Conservation (phyloP, 2,797 vertebrate species). For the Paedocypris micromegethes region DNA sequence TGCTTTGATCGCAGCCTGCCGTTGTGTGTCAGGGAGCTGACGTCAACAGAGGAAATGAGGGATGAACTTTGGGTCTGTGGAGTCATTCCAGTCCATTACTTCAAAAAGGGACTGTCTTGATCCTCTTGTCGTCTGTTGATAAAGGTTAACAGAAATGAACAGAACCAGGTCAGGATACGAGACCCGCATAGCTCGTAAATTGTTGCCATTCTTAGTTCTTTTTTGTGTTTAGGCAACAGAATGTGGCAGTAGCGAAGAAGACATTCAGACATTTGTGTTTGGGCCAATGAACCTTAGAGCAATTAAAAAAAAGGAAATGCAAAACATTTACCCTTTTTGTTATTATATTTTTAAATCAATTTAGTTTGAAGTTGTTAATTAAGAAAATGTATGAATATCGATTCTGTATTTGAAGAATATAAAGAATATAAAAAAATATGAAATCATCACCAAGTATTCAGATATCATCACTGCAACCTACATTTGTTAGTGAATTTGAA, state of each 20-base stretch:
- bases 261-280: constrained; percentile 4
- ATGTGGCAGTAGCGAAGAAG: constrained; percentile 22
- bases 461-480: too few relatives aligned
- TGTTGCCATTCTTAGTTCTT: constrained; percentile 52
- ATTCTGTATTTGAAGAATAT: too few relatives aligned
- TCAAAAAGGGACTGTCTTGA: constrained; percentile 44
- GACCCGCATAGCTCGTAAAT: constrained; percentile 59
- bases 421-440: too few relatives aligned
- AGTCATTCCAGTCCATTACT: constrained; percentile 46
- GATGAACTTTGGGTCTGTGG: constrained; percentile 46
- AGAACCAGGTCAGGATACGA: constrained; percentile 52
- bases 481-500: too few relatives aligned
- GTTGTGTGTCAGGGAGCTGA: constrained; percentile 46
- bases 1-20: constrained; percentile 41
- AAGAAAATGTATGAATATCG: too few relatives aligned
- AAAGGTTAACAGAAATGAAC: constrained; percentile 54
- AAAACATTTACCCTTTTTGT: too few relatives aligned
- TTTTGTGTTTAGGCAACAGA: constrained; percentile 38
- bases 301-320: too few relatives aligned
- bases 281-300: neutral
- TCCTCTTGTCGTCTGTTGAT: constrained; percentile 26
- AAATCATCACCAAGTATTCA: too few relatives aligned
- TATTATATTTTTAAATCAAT: too few relatives aligned
- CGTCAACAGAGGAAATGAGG: constrained; percentile 50
- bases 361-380: too few relatives aligned